A percentile compares a stretch with the other conserved stretches of the same genome.
These are phyloP conservation scores for Ophion costatus DNA, from an alignment of 2,888 invertebrate species.

Conservation along the genomic window DNA sequence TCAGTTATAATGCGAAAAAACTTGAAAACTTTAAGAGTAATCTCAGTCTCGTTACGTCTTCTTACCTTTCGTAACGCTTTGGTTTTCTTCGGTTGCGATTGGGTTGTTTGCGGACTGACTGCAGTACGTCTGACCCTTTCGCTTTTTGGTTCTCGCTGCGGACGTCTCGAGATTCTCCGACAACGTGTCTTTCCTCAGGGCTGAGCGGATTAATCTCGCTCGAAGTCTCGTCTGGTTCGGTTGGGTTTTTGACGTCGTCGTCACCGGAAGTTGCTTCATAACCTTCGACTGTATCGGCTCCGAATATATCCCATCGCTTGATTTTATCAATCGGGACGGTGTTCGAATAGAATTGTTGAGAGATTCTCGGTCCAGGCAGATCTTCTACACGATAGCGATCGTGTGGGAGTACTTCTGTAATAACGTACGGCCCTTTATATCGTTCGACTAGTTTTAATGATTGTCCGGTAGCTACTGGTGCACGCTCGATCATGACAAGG, in stretches of 20 bases:
- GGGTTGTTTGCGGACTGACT: constrained; percentile 30
- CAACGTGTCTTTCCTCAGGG: background rate
- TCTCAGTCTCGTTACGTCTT: background rate
- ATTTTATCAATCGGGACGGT: constrained; percentile 52
- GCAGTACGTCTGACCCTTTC: constrained; percentile 6
- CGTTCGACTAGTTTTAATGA: constrained; percentile 38
- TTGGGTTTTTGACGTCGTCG: constrained; percentile 17
- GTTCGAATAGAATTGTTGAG: constrained; percentile 44
- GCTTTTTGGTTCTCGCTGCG: background rate
- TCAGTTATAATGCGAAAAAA: background rate
- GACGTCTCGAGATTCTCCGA: background rate
- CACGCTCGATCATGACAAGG: constrained; percentile 39
- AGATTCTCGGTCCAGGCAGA: constrained; percentile 45
- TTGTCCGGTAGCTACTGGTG: constrained; percentile 36
- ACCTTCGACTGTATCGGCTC: constrained; percentile 1
- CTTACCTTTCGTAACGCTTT: background rate
- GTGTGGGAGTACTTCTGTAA: constrained; percentile 60
- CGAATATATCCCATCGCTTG: constrained; percentile 40
- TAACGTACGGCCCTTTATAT: constrained; percentile 63
- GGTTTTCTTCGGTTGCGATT: constrained; percentile 32
- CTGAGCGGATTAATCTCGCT: constrained; percentile 1
- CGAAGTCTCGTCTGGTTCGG: constrained; percentile 19
- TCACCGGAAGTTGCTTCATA: background rate
- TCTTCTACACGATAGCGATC: constrained; percentile 65
- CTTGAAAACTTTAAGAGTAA: background rate